Conservation (phyloP, 1,140 invertebrate species). For the Pissodes strobi region DNA sequence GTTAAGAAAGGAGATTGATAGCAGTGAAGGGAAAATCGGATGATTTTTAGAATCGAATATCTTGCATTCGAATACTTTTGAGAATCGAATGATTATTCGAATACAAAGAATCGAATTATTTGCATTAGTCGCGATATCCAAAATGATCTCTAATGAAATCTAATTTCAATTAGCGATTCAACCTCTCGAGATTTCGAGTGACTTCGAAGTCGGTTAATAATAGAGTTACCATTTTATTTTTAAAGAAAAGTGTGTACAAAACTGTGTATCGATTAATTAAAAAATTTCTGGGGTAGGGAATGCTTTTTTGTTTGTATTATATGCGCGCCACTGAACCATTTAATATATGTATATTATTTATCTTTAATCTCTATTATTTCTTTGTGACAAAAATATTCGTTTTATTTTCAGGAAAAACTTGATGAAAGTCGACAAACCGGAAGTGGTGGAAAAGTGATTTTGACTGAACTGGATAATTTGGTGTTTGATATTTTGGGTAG, state of each 20-base stretch:
- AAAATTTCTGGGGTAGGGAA: background rate
- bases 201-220: constrained; percentile 8
- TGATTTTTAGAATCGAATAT: no score
- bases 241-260: background rate
- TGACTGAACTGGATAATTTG: constrained; percentile 24
- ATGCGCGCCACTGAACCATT: no score
- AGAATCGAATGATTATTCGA: no score
- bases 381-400: constrained; percentile 12
- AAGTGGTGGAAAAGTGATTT: constrained; percentile 10
- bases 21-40: no score
- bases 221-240: constrained; percentile 3
- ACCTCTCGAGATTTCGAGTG: no score
- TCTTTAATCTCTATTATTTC: background rate
- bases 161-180: no score
- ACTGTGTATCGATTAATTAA: background rate
- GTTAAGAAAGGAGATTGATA: no score
- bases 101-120: no score
- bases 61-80: no score
- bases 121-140: no score
- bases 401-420: constrained; percentile 12
- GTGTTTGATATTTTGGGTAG: constrained; percentile 24
- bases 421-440: constrained; percentile 13
- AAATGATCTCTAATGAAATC: no score
- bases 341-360: background rate
- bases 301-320: background rate